These are phyloP conservation scores for Drosophila littoralis DNA, from an alignment of 1,140 invertebrate genomes.

Conservation along the genomic window DNA sequence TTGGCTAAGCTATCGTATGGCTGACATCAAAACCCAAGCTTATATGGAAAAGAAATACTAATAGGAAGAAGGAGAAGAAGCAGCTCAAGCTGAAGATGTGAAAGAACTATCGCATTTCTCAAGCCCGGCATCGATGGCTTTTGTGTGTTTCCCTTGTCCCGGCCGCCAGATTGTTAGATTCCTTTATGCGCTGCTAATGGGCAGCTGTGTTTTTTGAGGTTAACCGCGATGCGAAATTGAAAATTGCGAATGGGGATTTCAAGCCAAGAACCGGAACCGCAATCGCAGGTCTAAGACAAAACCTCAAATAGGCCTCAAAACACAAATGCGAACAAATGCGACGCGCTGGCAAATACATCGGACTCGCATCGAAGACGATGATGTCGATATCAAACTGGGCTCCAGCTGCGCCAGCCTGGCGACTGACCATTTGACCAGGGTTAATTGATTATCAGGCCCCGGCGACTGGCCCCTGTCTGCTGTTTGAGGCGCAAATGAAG, in stretches of 20 bases:
- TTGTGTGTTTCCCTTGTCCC: not conserved
- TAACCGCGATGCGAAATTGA: slow-evolving; percentile 44
- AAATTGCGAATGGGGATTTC: slow-evolving; percentile 18
- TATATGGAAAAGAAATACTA: slow-evolving; percentile 2
- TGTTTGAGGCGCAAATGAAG: slow-evolving; percentile 49
- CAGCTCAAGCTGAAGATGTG: not conserved
- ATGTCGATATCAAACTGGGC: slow-evolving; percentile 5
- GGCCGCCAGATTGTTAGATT: slow-evolving; percentile 18
- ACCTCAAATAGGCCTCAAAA: slow-evolving; percentile 1
- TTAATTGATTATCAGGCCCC: slow-evolving; percentile 71
- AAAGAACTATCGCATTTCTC: slow-evolving; percentile 14
- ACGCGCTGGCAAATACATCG: not conserved
- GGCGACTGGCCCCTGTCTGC: not conserved
- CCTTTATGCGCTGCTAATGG: slow-evolving; percentile 13
- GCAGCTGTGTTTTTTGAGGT: slow-evolving; percentile 30
- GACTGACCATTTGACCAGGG: slow-evolving; percentile 60
- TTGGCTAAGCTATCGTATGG: not conserved
- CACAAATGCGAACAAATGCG: slow-evolving; percentile 2
- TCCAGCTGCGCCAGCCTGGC: slow-evolving; percentile 17
- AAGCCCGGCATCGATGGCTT: not conserved
- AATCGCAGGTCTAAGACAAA: slow-evolving; percentile 15
- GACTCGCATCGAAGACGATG: slow-evolving; percentile 8
- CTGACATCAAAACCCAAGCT: slow-evolving; percentile 1
- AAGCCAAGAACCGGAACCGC: slow-evolving; percentile 16
- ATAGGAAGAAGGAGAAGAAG: not conserved